phyloP scores from a whole-genome alignment of 2,113 vertebrate genomes.

The Ophthalmolycus amberensis region DNA sequence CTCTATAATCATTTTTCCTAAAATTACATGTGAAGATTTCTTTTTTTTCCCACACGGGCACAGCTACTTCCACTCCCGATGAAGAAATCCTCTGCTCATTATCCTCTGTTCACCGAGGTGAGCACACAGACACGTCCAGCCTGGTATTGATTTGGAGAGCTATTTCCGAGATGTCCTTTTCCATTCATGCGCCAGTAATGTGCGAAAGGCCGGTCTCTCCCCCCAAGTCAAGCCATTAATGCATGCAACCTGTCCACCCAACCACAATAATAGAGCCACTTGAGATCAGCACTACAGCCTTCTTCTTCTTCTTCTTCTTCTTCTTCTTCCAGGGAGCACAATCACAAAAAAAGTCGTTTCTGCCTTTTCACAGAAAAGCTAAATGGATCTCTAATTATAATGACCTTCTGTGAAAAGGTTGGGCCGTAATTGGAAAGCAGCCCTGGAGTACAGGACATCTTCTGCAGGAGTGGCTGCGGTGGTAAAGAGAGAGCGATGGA shows the following conservation, averaged over 20 bases:
- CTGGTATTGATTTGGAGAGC: slow-evolving; percentile 79
- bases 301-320: slow-evolving; percentile 48
- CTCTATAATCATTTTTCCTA: slow-evolving; percentile 12
- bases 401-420: slow-evolving; percentile 82
- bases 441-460: slow-evolving; percentile 76
- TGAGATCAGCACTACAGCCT: slow-evolving; percentile 77
- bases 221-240: slow-evolving; percentile 78
- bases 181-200: slow-evolving; percentile 72
- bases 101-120: slow-evolving; percentile 53
- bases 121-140: slow-evolving; percentile 63
- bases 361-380: slow-evolving; percentile 86
- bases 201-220: slow-evolving; percentile 83
- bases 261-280: slow-evolving; percentile 89
- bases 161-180: slow-evolving; percentile 74
- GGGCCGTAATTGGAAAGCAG: slow-evolving; percentile 81
- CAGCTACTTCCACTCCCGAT: slow-evolving; percentile 30
- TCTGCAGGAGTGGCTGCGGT: slow-evolving; percentile 65
- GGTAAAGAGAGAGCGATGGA: slow-evolving; percentile 27
- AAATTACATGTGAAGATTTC: slow-evolving; percentile 48
- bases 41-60: slow-evolving; percentile 8
- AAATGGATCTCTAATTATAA: slow-evolving; percentile 83
- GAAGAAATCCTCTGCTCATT: slow-evolving; percentile 63
- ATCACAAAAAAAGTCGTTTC: slow-evolving; percentile 86
- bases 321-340: slow-evolving; percentile 77
- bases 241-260: slow-evolving; percentile 79